Evolutionary conservation across 2,888 invertebrate species (phyloP), one percentile per base, ranked within the genome.

Genomic region (Epistrophe eligans): DNA sequence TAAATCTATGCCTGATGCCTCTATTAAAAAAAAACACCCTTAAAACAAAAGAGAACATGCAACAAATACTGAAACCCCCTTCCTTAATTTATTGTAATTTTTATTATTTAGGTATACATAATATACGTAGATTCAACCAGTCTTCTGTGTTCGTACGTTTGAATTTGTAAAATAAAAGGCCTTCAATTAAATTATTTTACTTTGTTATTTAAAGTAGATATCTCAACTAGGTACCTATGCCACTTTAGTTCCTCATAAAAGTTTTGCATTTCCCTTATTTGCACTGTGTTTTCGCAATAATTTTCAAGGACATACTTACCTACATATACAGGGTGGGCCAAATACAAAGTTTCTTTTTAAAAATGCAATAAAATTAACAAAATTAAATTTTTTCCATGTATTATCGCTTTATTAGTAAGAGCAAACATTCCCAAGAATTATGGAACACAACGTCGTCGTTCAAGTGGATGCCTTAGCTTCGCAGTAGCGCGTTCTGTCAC

Each of bases 241-340:
- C 19, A 50, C 19, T 67, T 67, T 48, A 9, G 24, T 11, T 62
- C 15, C 0, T 15, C 4, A 17, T 11, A 32, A 48, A 66, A 48
- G 17, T 58, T 77, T 38, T 73, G 58, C 60, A 77, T 72, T 77
- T 77, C 55, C 73, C 40, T 43, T 55, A 72, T 77, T 70, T 73
- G 84, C 81, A 70, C 77, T 84, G 71, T 80, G 55, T 73, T 73
- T 84, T 84, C 24, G 80, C 84, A 81, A 73, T 81, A 77, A 73
- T 70, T 70, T 64, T 81, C 60, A 85, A 81, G 81, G 77, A 77
- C 77, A n/a, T n/a, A n/a, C n/a, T n/a, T n/a, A n/a, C n/a, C n/a
- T n/a, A n/a, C n/a, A n/a, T n/a, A n/a, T n/a, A n/a, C n/a, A n/a
- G n/a, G n/a, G n/a, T n/a, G n/a, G n/a, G n/a, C n/a, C n/a, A n/a